These are phyloP conservation scores for Delphinapterus leucas DNA, from an alignment of 2,113 vertebrate genomes.

Conservation along the genomic window DNA sequence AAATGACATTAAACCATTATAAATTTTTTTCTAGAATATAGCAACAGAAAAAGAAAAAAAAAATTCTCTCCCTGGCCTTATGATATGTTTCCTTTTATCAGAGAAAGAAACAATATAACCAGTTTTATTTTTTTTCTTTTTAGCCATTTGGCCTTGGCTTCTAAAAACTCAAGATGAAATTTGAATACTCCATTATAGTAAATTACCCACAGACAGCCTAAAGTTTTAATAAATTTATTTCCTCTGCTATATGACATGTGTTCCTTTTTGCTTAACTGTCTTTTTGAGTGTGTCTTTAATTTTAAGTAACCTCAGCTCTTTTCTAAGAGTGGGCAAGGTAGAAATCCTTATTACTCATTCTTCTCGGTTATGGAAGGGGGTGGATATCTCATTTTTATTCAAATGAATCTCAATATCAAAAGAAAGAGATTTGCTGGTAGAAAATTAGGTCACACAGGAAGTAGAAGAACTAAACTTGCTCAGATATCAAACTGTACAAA, in stretches of 20 bases:
- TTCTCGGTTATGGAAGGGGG: not conserved
- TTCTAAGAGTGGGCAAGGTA: not conserved
- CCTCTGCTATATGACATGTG: not conserved
- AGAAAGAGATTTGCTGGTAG: not conserved
- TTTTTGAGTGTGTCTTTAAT: not conserved
- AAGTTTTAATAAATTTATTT: not conserved
- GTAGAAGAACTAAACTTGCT: not conserved
- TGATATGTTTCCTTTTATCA: not conserved
- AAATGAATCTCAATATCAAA: not conserved
- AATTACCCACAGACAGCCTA: not conserved
- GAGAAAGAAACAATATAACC: not conserved
- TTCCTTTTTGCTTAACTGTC: not conserved
- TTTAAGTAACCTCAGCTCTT: not conserved
- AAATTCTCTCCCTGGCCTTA: not conserved
- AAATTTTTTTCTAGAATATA: not conserved
- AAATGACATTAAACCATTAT: not conserved
- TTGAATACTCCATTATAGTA: not conserved
- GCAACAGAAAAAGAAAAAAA: not conserved
- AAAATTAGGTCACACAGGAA: conserved; percentile 1
- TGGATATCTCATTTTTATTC: not conserved
- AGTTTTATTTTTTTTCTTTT: not conserved
- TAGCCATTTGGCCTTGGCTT: not conserved
- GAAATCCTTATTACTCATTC: not conserved
- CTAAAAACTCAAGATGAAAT: not conserved
- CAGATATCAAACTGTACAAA: not conserved